Percentiles rank a stretch among this genome's conserved stretches.
Conservation (phyloP, 2,888 invertebrate species). For the Esperia sulphurella region DNA sequence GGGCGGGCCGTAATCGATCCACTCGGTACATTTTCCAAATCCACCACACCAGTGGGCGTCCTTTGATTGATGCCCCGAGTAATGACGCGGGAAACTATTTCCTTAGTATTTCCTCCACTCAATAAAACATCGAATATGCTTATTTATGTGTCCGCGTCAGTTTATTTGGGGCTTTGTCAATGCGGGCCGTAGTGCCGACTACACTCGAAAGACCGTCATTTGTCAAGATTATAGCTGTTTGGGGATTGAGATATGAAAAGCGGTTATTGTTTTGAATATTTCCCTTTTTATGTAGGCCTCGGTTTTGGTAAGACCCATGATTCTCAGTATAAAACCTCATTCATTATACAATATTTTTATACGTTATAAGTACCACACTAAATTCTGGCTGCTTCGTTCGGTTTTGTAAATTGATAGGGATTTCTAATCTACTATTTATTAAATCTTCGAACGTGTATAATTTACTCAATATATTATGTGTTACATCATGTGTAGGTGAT, state of each 20-base stretch:
- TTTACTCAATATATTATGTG: neutral
- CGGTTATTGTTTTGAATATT: constrained; percentile 75
- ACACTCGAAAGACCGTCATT: constrained; percentile 72
- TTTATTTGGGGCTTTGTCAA: constrained; percentile 74
- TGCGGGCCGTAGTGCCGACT: constrained; percentile 63
- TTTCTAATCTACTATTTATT: too few species aligned
- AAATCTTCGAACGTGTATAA: neutral
- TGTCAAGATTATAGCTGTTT: constrained; percentile 74
- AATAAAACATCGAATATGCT: constrained; percentile 77
- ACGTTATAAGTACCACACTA: neutral
- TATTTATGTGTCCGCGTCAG: constrained; percentile 70
- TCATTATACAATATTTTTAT: constrained; percentile 5
- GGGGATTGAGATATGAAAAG: constrained; percentile 72
- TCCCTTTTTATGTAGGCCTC: constrained; percentile 44
- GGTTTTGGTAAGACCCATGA: constrained; percentile 26
- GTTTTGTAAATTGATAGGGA: neutral
- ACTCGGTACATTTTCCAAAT: constrained; percentile 37
- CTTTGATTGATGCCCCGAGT: constrained; percentile 73
- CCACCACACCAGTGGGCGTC: constrained; percentile 40
- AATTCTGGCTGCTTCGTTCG: too few species aligned
- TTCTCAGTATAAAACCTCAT: constrained; percentile 26
- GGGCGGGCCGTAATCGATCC: constrained; percentile 32
- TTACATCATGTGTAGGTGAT: neutral
- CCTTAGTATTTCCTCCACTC: constrained; percentile 76
- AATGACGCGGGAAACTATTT: constrained; percentile 77